These are phyloP conservation scores for Hylyphantes graminicola DNA, from an alignment of 1,140 invertebrate species.

Conservation along the genomic window DNA sequence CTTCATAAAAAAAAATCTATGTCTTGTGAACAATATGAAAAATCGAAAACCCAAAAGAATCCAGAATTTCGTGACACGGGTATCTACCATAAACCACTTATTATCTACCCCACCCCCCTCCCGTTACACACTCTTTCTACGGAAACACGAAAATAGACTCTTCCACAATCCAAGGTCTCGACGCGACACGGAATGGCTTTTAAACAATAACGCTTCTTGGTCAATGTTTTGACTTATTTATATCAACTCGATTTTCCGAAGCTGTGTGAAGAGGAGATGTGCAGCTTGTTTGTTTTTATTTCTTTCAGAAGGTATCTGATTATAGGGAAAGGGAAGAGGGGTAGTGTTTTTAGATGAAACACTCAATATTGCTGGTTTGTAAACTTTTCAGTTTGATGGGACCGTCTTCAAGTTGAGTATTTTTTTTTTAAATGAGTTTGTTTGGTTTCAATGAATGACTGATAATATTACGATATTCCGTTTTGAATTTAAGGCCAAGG, in stretches of 20 bases:
- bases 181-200: constrained; percentile 51
- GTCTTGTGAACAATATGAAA: too few species aligned
- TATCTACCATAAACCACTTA: constrained; percentile 31
- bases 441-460: too few species aligned
- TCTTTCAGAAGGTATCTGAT: too few species aligned
- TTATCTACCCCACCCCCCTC: not conserved
- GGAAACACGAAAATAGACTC: constrained; percentile 13
- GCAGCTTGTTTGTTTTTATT: not conserved
- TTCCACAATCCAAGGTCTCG: constrained; percentile 9
- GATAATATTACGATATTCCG: too few species aligned
- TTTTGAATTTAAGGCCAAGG: too few species aligned
- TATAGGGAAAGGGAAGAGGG: too few species aligned
- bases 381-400: too few species aligned
- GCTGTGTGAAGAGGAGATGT: constrained; percentile 37
- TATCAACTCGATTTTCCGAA: constrained; percentile 7
- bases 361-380: too few species aligned
- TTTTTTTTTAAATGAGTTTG: too few species aligned
- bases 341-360: too few species aligned
- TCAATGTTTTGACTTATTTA: constrained; percentile 50
- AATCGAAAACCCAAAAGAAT: not conserved
- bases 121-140: not conserved
- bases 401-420: too few species aligned
- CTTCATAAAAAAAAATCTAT: too few species aligned
- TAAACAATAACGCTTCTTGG: constrained; percentile 51
- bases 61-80: constrained; percentile 31